Evolutionary conservation across 2,888 invertebrate genomes (phyloP), one percentile per base, ranked within the genome.

Genomic region (Mesorhabditis belari): DNA sequence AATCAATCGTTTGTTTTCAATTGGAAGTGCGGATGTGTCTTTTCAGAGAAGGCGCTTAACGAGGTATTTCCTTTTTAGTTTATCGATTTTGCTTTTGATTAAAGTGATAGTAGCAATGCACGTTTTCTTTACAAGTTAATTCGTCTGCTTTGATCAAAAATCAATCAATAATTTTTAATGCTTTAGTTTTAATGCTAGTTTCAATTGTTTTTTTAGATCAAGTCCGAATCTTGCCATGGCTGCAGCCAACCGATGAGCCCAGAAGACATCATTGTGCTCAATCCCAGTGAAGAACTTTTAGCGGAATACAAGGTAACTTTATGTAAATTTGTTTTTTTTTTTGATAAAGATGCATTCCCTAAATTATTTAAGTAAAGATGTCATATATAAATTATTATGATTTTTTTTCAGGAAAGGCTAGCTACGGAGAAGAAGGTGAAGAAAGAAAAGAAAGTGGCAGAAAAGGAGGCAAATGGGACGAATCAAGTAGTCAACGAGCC

Each of bases 21-120:
- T 35, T 83, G 94, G 92, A 87, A 87, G 29, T 98, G 98, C 82
- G 96, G 96, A 0, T 98, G 96, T 85, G 95, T 93, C 0, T 86
- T 98, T 73, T 94, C 96, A 6, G 95, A 96, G 81, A 86, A 94
- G 66, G 93, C 95, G 0, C 82, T 94, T 6, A 93, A 92, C 80
- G 91, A 86, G 76, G 88, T 94, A 49, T 3, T 51, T 62, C 58
- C 5, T 81, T 81, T 66, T 80, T 77, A 63, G 85, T 87, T 82
- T 85, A 19, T 19, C 85, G 17, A 5, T 17, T 35, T 12, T 5
- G 12, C 21, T 17, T 19, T 60, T 60, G 5, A 56, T 50, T 51
- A 17, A 19, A 19, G 27, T 5, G 19, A 50, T 19, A 17, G 21
- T 17, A 21, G 21, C 12, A 51, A 51, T n/a, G 19, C 12, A 26